These are phyloP conservation scores for Vulpes vulpes DNA, from an alignment of 2,113 vertebrate species.

Conservation along the genomic window DNA sequence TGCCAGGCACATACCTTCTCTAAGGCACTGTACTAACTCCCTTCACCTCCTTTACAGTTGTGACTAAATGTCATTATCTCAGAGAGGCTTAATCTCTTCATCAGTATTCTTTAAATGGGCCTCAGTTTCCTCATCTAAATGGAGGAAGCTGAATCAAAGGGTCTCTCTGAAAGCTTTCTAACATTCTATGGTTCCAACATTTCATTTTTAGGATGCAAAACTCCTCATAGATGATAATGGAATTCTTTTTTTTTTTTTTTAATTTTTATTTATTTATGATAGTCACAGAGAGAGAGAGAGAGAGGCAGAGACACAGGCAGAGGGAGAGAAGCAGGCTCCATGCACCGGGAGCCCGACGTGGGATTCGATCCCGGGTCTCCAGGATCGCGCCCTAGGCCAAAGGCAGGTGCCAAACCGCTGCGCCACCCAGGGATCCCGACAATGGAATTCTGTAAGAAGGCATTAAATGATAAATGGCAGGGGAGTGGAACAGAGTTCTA, in stretches of 20 bases:
- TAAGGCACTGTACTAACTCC: background rate
- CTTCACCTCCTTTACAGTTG: background rate
- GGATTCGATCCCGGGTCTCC: too few relatives aligned
- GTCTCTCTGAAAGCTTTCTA: background rate
- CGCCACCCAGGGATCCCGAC: too few relatives aligned
- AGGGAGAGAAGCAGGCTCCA: too few relatives aligned
- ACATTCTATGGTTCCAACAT: background rate
- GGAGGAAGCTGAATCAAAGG: background rate
- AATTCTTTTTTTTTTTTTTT: too few relatives aligned
- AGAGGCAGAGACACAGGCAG: too few relatives aligned
- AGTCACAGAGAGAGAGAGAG: too few relatives aligned
- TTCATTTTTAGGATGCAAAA: background rate
- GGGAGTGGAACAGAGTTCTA: background rate
- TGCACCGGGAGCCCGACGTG: too few relatives aligned
- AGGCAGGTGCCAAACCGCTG: too few relatives aligned
- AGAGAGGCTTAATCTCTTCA: background rate
- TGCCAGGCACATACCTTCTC: background rate
- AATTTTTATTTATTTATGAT: too few relatives aligned
- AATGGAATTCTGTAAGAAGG: background rate
- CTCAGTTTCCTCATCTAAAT: background rate
- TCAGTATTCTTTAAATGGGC: background rate
- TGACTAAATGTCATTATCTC: background rate
- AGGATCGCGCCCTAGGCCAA: too few relatives aligned
- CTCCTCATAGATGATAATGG: background rate
- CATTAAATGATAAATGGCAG: background rate